Base-by-base conservation (phyloP, 1,140 invertebrate species). In the Sinonovacula constricta region DNA sequence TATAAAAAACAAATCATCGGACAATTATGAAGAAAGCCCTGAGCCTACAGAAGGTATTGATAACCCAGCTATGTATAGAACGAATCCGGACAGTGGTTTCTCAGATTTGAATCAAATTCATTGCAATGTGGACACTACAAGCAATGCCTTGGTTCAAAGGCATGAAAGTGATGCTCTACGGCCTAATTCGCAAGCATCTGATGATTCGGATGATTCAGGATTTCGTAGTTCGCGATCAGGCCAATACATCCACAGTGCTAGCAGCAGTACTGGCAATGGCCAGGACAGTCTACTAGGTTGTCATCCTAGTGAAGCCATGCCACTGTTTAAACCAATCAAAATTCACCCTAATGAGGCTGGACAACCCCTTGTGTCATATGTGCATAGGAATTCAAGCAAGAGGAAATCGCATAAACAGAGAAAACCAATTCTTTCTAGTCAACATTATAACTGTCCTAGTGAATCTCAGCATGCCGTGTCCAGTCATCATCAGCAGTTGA, bases 181-280 rank as follows among this genome's bases (percentile, higher is more conserved):
- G n/a, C 86, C 86, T 15, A 75, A 84, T 59, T 87, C 86, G 3
- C 86, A 84, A 70, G 84, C 84, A 24, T 78, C 75, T 53, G 67
- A 69, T 53, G 86, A 87, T 36, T 87, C 86, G 2, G 84, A 87
- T 68, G 86, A 87, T 70, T 87, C 86, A 2, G 86, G 86, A 14
- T 87, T 87, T 68, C 69, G 84, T 4, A 84, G 86, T 72, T 84
- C 85, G 0, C 77, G 81, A 30, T 85, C 82, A 22, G 85, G 75
- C 57, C 85, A 81, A 66, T 80, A 68, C 54, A 69, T 74, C 26
- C 81, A 69, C 24, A 82, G 70, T 65, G 71, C 67, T 24, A 83
- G 66, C 65, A 76, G 71, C 34, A 76, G 63, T 56, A 76, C 60
- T 7, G 72, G 62, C 54, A 78, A 78, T 78, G 65, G 65, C 34